These are phyloP conservation scores for Ceratina japonica DNA, from an alignment of 1,140 invertebrate species.

Conservation along the genomic window DNA sequence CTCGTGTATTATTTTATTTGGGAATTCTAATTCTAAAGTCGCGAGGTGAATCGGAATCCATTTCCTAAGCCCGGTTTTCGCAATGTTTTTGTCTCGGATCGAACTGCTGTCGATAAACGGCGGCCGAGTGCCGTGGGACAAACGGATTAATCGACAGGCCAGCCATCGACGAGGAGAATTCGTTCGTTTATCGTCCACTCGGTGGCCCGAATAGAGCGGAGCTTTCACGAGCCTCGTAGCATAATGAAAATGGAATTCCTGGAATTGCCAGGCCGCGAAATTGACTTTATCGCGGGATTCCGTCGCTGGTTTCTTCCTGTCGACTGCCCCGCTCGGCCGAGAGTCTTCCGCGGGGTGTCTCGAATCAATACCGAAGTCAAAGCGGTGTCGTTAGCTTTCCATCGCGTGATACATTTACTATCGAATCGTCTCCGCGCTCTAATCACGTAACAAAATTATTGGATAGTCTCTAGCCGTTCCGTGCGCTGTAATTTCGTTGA, in stretches of 20 bases:
- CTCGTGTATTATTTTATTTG: no score
- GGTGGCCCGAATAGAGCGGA: background rate
- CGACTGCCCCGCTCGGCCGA: background rate
- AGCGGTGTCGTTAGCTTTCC: background rate
- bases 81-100: background rate
- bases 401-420: slow-evolving; percentile 2
- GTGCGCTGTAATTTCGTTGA: no score
- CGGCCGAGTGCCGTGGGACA: background rate
- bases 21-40: no score
- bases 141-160: slow-evolving; percentile 27
- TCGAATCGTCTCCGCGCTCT: background rate
- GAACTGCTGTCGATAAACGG: background rate
- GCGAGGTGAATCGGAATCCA: no score
- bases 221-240: background rate
- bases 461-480: no score
- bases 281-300: slow-evolving; percentile 47
- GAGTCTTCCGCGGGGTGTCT: slow-evolving; percentile 31
- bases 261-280: slow-evolving; percentile 39
- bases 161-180: slow-evolving; percentile 6
- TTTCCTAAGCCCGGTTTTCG: background rate
- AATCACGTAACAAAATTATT: no score
- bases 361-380: slow-evolving; percentile 45
- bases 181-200: slow-evolving; percentile 24
- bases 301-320: slow-evolving; percentile 5
- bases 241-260: slow-evolving; percentile 55